phyloP scores from a whole-genome alignment of 2,113 vertebrate species.

The Dendrocopos noguchii region DNA sequence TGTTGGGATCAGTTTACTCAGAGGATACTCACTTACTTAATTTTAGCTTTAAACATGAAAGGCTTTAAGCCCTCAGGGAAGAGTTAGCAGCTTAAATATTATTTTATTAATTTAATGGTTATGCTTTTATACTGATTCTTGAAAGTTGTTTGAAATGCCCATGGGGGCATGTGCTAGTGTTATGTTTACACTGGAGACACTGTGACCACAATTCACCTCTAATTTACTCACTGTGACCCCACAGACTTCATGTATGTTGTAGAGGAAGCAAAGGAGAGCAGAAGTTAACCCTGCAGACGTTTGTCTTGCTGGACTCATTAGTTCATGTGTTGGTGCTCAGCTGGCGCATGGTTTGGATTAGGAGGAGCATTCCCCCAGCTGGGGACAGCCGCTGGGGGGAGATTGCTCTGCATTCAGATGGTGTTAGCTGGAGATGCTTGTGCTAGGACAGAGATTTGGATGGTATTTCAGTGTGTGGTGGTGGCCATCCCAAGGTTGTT shows the following conservation, averaged over 20 bases:
- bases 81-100: background rate
- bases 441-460: background rate
- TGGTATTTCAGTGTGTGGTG: fast-evolving
- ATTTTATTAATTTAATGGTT: background rate
- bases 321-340: background rate
- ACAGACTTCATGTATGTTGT: background rate
- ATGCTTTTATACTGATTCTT: background rate
- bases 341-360: background rate
- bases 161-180: background rate
- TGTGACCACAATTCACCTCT: background rate
- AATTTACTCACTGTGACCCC: background rate
- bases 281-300: background rate
- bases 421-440: background rate
- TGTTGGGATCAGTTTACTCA: background rate
- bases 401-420: background rate
- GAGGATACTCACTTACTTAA: background rate
- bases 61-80: background rate
- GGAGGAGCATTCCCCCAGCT: background rate
- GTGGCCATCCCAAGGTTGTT: background rate
- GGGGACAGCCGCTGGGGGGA: background rate
- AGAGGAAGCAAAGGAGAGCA: background rate
- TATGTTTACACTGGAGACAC: background rate
- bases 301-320: background rate
- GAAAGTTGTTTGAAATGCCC: background rate
- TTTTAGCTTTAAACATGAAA: background rate